Conservation (phyloP, 2,113 vertebrate species). For the Ondatra zibethicus region DNA sequence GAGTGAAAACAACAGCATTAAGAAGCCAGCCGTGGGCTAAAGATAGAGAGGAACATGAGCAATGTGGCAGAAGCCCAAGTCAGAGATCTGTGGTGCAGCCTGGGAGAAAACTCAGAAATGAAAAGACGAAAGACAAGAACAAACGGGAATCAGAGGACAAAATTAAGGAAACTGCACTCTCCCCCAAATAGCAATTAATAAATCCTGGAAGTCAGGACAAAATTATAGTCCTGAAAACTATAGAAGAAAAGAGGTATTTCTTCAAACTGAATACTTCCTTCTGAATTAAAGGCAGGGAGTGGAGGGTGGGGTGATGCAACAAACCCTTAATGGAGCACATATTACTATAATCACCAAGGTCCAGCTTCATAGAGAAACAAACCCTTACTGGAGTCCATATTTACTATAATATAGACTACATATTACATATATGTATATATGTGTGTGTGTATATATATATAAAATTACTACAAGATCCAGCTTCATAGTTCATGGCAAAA, state of each 20-base stretch:
- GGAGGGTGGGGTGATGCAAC: not conserved
- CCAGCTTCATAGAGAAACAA: not conserved
- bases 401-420: not conserved
- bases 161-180: not conserved
- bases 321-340: not conserved
- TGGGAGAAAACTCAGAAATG: not conserved
- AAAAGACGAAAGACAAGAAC: not conserved
- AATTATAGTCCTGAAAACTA: not conserved
- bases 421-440: too few relatives aligned
- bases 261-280: not conserved
- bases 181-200: not conserved
- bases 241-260: not conserved
- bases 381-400: not conserved
- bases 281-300: not conserved
- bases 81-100: not conserved
- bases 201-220: not conserved
- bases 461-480: too few relatives aligned
- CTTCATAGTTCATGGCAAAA: not conserved
- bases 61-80: conserved; percentile 1
- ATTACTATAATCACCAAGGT: not conserved
- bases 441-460: too few relatives aligned
- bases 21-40: not conserved
- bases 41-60: not conserved
- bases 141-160: not conserved
- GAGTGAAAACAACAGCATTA: not conserved